Evolutionary conservation across 2,797 vertebrate species (phyloP).

Genomic region (Thalassophryne amazonica): DNA sequence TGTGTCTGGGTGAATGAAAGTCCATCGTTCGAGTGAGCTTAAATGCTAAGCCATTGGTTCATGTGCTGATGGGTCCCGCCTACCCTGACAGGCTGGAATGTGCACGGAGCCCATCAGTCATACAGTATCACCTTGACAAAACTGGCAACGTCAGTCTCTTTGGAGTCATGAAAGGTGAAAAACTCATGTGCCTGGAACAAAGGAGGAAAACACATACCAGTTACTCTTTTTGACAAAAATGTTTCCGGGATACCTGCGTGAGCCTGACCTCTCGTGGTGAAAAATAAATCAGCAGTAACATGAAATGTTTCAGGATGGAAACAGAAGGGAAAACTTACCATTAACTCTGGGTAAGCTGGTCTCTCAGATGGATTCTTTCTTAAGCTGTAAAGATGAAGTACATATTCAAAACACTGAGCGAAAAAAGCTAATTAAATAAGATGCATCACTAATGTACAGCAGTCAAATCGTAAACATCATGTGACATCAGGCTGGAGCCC

Average conservation of each 20-base stretch:
- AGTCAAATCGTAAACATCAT: not conserved
- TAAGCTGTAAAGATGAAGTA: slow-evolving; percentile 81
- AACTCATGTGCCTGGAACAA: slow-evolving; percentile 86
- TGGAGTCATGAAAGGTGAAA: slow-evolving; percentile 92
- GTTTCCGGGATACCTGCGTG: slow-evolving; percentile 9
- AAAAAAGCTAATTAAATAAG: no score
- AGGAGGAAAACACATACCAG: not conserved
- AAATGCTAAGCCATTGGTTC: slow-evolving; percentile 57
- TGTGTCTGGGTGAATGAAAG: slow-evolving; percentile 52
- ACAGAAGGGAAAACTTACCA: slow-evolving; percentile 80
- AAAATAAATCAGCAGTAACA: not conserved
- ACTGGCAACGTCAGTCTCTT: slow-evolving; percentile 94
- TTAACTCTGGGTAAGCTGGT: slow-evolving; percentile 97
- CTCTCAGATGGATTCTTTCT: slow-evolving; percentile 99
- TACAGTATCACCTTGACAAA: slow-evolving; percentile 94
- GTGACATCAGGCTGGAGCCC: not conserved
- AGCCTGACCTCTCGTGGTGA: slow-evolving; percentile 59
- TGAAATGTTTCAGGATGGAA: not conserved
- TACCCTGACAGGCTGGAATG: slow-evolving; percentile 42
- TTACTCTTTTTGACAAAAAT: no score
- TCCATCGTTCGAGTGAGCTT: slow-evolving; percentile 74
- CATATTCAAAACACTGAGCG: no score
- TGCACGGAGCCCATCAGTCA: slow-evolving; percentile 74
- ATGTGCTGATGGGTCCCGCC: slow-evolving; percentile 51
- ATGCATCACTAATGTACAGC: no score